These are phyloP conservation scores for Achlya flavicornis DNA, from an alignment of 2,888 invertebrate genomes.

Conservation along the genomic window DNA sequence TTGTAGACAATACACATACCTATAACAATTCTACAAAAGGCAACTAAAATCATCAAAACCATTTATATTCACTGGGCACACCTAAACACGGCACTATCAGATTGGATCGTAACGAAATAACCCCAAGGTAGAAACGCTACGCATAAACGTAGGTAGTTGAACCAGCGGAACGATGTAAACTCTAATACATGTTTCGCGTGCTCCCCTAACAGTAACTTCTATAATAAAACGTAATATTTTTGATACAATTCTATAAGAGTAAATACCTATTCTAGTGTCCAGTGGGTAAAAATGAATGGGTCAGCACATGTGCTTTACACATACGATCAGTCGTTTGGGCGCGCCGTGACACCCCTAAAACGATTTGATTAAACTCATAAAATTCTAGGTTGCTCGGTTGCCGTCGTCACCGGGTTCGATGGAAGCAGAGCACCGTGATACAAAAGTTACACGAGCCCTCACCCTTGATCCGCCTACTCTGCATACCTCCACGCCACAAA, in stretches of 20 bases:
- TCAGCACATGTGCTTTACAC: constrained; percentile 59
- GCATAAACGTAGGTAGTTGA: constrained; percentile 40
- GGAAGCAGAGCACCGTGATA: constrained; percentile 43
- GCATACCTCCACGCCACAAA: constrained; percentile 50
- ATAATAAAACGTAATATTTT: constrained; percentile 56
- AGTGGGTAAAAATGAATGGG: constrained; percentile 47
- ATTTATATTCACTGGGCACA: constrained; percentile 30
- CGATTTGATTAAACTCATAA: constrained; percentile 82
- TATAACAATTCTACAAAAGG: too few relatives aligned
- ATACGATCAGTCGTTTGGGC: constrained; percentile 72
- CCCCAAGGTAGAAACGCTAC: constrained; percentile 42
- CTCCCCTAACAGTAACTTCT: constrained; percentile 38
- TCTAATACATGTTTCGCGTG: constrained; percentile 65
- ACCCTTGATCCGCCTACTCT: constrained; percentile 57
- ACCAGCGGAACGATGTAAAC: constrained; percentile 47
- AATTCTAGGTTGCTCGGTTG: constrained; percentile 58
- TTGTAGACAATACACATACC: neutral
- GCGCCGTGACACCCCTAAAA: constrained; percentile 71
- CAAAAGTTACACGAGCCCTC: constrained; percentile 62
- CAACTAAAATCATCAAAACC: constrained; percentile 23
- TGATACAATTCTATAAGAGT: constrained; percentile 49
- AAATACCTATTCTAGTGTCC: constrained; percentile 43
- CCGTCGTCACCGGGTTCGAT: too few relatives aligned
- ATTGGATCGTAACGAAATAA: constrained; percentile 47
- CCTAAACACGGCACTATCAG: constrained; percentile 31